Percentiles rank a stretch among this genome's conserved stretches.
Conservation (phyloP, 2,888 invertebrate genomes). For the Drosophila lutescens region DNA sequence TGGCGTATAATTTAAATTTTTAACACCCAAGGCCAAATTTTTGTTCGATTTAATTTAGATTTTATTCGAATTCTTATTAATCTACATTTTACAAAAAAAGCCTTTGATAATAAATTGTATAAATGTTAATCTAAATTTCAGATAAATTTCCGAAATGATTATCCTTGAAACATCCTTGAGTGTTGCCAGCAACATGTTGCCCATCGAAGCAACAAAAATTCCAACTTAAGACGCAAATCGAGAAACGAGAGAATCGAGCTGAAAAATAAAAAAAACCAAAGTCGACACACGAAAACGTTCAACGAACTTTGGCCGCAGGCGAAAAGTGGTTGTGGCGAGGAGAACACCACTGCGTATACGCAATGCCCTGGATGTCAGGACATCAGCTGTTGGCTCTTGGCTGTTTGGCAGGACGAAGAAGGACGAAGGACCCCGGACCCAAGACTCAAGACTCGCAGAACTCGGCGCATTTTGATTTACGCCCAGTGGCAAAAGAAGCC, state of each 20-base stretch:
- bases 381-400: slow-evolving; percentile 36
- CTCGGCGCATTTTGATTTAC: slow-evolving; percentile 62
- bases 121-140: too few species aligned
- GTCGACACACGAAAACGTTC: slow-evolving; percentile 29
- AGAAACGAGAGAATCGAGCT: slow-evolving; percentile 3
- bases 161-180: not conserved
- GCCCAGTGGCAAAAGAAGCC: slow-evolving; percentile 51
- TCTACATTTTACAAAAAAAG: too few species aligned
- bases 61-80: too few species aligned
- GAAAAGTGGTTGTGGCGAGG: not conserved
- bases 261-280: slow-evolving; percentile 4
- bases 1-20: too few species aligned
- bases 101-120: too few species aligned
- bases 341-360: slow-evolving; percentile 40
- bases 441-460: slow-evolving; percentile 18
- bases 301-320: slow-evolving; percentile 34
- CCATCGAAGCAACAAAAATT: not conserved
- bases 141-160: not conserved
- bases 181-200: slow-evolving; percentile 40
- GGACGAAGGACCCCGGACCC: not conserved
- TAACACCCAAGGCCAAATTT: too few species aligned
- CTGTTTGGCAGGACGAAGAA: not conserved
- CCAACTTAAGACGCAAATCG: slow-evolving; percentile 9
- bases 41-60: too few species aligned
- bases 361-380: slow-evolving; percentile 30